Evolutionary conservation across 2,113 vertebrate species (phyloP).

Genomic region (Falcunculus frontatus): DNA sequence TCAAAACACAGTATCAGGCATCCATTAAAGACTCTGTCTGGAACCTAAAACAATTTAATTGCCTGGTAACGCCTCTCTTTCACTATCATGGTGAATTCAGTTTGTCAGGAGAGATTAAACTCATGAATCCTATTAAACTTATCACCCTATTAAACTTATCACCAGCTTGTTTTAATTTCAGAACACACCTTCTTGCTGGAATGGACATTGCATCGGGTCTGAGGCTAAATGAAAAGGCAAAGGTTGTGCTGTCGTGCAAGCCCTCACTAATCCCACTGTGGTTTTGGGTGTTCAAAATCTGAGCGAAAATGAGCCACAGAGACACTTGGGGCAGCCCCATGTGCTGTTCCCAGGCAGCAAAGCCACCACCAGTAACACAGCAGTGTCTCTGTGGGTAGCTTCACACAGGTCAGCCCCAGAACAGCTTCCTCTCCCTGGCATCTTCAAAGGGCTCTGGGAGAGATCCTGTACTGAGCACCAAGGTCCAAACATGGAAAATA

Average conservation of each 20-base stretch:
- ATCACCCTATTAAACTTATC: not conserved
- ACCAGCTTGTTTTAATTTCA: not conserved
- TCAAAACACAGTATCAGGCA: not conserved
- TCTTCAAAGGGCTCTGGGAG: not conserved
- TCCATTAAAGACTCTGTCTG: not conserved
- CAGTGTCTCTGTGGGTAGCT: not conserved
- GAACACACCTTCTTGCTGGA: not conserved
- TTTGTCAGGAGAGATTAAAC: slow-evolving; percentile 26
- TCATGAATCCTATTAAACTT: not conserved
- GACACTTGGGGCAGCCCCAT: not conserved
- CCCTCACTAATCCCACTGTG: not conserved
- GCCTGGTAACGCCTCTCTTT: not conserved
- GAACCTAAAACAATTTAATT: not conserved
- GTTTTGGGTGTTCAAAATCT: not conserved
- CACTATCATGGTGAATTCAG: not conserved
- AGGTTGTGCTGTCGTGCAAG: not conserved
- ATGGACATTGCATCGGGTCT: not conserved
- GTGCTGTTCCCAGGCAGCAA: not conserved
- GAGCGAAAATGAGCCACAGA: not conserved
- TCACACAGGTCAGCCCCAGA: too few relatives aligned
- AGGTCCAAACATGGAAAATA: not conserved
- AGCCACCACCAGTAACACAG: not conserved
- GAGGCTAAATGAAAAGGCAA: not conserved
- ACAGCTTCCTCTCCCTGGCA: not conserved
- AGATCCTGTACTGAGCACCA: not conserved